Percentiles rank a stretch among this genome's conserved stretches.
Evolutionary conservation across 2,888 invertebrate genomes (phyloP).

Genomic region (Aethes cnicana): DNA sequence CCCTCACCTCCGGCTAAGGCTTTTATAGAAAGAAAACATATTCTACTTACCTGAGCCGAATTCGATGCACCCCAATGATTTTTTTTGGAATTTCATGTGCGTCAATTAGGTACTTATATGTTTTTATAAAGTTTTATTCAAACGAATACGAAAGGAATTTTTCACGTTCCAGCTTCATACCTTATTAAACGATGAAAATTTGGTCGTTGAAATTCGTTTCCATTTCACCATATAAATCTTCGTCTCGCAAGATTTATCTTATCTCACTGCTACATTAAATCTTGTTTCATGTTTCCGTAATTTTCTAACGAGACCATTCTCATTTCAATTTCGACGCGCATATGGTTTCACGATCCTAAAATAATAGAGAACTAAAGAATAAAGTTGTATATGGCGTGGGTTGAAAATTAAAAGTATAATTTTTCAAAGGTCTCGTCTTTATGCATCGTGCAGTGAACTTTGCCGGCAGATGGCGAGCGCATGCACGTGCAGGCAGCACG

Average conservation of each 20-base stretch:
- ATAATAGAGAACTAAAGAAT: conserved; percentile 18
- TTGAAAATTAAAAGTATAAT: conserved; percentile 21
- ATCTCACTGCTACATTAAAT: not conserved
- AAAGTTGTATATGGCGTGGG: conserved; percentile 5
- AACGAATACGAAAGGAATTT: not conserved
- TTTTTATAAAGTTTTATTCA: too few relatives aligned
- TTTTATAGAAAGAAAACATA: conserved; percentile 7
- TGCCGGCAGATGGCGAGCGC: conserved; percentile 24
- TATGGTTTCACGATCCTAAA: conserved; percentile 16
- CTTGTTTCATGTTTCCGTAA: too few relatives aligned
- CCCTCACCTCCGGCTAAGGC: conserved; percentile 14
- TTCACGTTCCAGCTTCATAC: not conserved
- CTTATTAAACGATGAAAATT: not conserved
- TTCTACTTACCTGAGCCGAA: conserved; percentile 27
- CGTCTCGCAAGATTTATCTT: conserved; percentile 4
- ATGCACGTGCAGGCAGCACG: conserved; percentile 30
- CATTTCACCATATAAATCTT: conserved; percentile 14
- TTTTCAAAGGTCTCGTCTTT: conserved; percentile 18
- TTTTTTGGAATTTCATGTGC: conserved; percentile 2
- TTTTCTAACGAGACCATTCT: conserved; percentile 2
- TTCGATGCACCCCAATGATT: conserved; percentile 16
- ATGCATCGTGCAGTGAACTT: conserved; percentile 26
- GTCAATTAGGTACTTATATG: too few relatives aligned
- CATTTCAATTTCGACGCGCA: conserved; percentile 12
- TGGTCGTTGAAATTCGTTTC: conserved; percentile 9